Evolutionary conservation across 2,888 invertebrate species (phyloP).

Genomic region (Lasioglossum pauxillum): DNA sequence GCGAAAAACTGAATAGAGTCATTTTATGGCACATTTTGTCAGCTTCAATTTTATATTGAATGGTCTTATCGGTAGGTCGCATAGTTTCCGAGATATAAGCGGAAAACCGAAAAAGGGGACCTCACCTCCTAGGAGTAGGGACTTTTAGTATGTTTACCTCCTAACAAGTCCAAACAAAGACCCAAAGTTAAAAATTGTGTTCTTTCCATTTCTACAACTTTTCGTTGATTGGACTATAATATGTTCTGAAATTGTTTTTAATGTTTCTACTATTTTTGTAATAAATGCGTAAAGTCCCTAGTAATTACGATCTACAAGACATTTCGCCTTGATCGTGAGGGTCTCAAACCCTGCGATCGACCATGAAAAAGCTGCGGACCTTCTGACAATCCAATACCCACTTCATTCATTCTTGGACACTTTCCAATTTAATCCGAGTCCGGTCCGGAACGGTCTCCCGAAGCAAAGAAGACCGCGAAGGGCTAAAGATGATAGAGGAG

Average conservation of each 20-base stretch:
- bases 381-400: background rate
- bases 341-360: background rate
- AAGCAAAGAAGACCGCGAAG: background rate
- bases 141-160: too few species aligned
- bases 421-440: background rate
- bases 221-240: too few species aligned
- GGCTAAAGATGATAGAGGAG: background rate
- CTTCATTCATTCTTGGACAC: slow-evolving; percentile 9
- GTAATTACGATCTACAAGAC: background rate
- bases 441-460: background rate
- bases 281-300: background rate
- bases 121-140: too few species aligned
- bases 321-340: background rate
- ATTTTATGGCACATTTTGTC: too few species aligned
- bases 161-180: too few species aligned
- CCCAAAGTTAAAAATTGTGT: too few species aligned
- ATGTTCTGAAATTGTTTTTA: background rate
- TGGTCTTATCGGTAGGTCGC: too few species aligned
- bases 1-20: too few species aligned
- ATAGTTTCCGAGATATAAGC: too few species aligned
- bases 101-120: too few species aligned
- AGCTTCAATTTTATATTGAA: too few species aligned
- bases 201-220: too few species aligned
- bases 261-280: background rate
- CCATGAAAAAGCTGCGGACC: background rate